These are phyloP conservation scores for Patella ulyssiponensis DNA, from an alignment of 2,888 invertebrate species.

Conservation along the genomic window DNA sequence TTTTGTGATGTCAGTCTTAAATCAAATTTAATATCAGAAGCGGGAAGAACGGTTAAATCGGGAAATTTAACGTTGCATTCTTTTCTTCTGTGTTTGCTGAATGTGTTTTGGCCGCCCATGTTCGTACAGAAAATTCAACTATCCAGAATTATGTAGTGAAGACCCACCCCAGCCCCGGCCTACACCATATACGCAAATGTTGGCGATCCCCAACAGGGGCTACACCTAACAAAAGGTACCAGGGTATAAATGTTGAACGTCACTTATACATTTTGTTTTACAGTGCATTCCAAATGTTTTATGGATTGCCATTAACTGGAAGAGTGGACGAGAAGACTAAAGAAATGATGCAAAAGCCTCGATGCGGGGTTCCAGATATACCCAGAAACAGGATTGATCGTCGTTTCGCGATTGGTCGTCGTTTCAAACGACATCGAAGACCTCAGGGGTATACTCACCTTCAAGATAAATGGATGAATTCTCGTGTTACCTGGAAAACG, in stretches of 20 bases:
- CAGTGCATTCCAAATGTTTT: constrained; percentile 65
- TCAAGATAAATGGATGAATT: constrained; percentile 59
- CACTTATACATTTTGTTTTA: neutral
- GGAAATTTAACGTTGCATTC: too few relatives aligned
- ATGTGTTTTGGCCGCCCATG: neutral
- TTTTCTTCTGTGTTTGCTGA: too few relatives aligned
- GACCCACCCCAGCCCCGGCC: too few relatives aligned
- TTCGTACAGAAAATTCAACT: too few relatives aligned
- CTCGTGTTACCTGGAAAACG: constrained; percentile 52
- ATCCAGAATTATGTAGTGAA: too few relatives aligned
- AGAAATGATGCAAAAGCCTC: constrained; percentile 59
- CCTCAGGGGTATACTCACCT: constrained; percentile 40
- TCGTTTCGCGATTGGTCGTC: constrained; percentile 26
- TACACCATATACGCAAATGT: too few relatives aligned
- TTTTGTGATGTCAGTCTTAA: too few relatives aligned
- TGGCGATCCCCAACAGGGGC: too few relatives aligned
- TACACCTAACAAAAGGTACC: too few relatives aligned
- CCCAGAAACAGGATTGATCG: constrained; percentile 40
- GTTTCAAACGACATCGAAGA: constrained; percentile 12
- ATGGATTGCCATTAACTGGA: constrained; percentile 60
- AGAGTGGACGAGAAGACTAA: constrained; percentile 54
- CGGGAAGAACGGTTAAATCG: too few relatives aligned
- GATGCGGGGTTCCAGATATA: constrained; percentile 67
- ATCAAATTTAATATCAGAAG: too few relatives aligned
- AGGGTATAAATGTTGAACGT: too few relatives aligned